These are phyloP conservation scores for Lordiphosa stackelbergi DNA, from an alignment of 1,140 invertebrate species.

Conservation along the genomic window DNA sequence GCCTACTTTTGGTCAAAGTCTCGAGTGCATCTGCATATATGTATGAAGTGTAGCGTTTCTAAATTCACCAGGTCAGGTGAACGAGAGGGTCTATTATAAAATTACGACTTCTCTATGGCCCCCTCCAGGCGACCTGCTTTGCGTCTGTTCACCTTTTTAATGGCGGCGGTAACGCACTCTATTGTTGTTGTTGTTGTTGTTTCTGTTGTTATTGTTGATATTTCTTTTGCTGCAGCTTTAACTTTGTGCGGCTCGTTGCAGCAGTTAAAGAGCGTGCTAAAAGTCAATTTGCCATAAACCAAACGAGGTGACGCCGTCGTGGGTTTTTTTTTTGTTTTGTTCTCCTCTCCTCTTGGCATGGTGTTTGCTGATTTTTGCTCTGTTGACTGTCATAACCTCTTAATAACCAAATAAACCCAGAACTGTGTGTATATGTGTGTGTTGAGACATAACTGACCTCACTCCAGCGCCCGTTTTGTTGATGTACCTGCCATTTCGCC, in stretches of 20 bases:
- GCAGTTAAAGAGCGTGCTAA: slow-evolving; percentile 56
- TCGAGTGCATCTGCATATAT: slow-evolving; percentile 22
- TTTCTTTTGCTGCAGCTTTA: slow-evolving; percentile 32
- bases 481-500: slow-evolving; percentile 11
- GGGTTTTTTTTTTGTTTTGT: background rate
- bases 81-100: slow-evolving; percentile 22
- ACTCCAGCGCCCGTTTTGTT: slow-evolving; percentile 19
- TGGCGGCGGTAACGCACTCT: slow-evolving; percentile 34
- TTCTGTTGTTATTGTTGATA: slow-evolving; percentile 11
- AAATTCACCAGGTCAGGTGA: slow-evolving; percentile 14
- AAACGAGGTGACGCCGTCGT: too few relatives aligned
- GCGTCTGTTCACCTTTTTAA: slow-evolving; percentile 48
- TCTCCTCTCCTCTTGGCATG: slow-evolving; percentile 1
- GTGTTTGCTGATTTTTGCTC: slow-evolving; percentile 23
- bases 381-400: slow-evolving; percentile 20
- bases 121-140: slow-evolving; percentile 44
- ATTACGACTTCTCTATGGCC: slow-evolving; percentile 23
- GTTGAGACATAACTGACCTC: slow-evolving; percentile 55
- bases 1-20: too few relatives aligned
- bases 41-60: slow-evolving; percentile 12
- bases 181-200: slow-evolving; percentile 7
- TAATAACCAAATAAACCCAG: slow-evolving; percentile 32
- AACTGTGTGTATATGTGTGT: slow-evolving; percentile 19
- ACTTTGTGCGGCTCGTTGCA: slow-evolving; percentile 35
- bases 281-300: slow-evolving; percentile 47